A percentile compares a stretch with the other conserved stretches of the same genome.
These are phyloP conservation scores for Rousettus madagascariensis DNA, from an alignment of 2,797 vertebrate genomes.

Conservation along the genomic window DNA sequence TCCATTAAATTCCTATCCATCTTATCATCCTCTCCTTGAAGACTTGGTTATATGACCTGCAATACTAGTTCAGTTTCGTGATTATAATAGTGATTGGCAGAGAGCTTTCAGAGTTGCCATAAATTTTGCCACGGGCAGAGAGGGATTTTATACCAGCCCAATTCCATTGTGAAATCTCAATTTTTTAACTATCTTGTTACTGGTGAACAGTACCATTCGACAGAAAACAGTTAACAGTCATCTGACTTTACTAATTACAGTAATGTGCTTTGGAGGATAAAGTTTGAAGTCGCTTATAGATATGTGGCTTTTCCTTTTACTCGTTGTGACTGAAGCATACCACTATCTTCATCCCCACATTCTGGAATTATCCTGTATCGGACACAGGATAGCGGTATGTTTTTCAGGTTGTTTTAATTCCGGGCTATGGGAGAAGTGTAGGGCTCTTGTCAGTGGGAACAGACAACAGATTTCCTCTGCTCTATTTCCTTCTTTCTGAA, in stretches of 20 bases:
- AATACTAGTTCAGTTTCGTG: slow-evolving; percentile 70
- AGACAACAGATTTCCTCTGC: not conserved
- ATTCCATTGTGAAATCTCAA: slow-evolving; percentile 56
- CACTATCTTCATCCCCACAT: not conserved
- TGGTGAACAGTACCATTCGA: not conserved
- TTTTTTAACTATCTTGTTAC: slow-evolving; percentile 69
- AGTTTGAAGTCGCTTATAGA: not conserved
- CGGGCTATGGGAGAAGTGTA: no score
- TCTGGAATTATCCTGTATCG: not conserved
- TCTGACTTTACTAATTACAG: not conserved
- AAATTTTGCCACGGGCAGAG: slow-evolving; percentile 71
- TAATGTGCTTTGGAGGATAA: not conserved
- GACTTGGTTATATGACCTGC: slow-evolving; percentile 71
- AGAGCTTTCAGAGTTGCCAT: slow-evolving; percentile 74
- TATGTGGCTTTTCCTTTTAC: not conserved
- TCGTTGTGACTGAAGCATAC: not conserved
- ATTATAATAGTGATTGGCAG: slow-evolving; percentile 74
- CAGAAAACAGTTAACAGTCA: not conserved
- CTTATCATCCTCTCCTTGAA: slow-evolving; percentile 79
- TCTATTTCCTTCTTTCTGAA: not conserved
- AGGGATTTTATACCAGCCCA: slow-evolving; percentile 61
- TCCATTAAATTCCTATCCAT: slow-evolving; percentile 74
- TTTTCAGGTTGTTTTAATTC: not conserved
- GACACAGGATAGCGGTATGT: not conserved
- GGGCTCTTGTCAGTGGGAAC: not conserved